Conservation (phyloP, 2,888 invertebrate genomes). For the Dioctria rufipes region DNA sequence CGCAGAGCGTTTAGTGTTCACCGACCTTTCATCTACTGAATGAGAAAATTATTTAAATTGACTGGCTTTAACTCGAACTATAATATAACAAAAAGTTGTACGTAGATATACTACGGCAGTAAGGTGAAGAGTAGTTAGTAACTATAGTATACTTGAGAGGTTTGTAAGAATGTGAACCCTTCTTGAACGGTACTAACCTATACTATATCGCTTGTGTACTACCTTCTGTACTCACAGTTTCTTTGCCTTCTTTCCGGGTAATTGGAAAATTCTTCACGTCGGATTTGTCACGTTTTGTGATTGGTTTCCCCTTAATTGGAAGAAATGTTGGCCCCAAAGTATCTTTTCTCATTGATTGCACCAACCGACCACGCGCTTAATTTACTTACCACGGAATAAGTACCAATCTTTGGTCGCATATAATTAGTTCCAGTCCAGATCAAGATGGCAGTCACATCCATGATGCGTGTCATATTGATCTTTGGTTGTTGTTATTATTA, state of each 20-base stretch:
- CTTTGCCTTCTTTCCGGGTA: background rate
- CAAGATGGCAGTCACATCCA: background rate
- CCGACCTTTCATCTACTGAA: slow-evolving; percentile 19
- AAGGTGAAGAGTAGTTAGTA: background rate
- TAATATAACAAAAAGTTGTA: background rate
- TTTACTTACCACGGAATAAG: background rate
- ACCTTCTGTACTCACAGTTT: background rate
- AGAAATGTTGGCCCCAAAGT: background rate
- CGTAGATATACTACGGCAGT: background rate
- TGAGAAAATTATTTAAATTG: slow-evolving; percentile 44
- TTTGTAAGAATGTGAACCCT: slow-evolving; percentile 3
- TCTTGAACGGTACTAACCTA: background rate
- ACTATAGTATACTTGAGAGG: background rate
- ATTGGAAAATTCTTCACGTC: slow-evolving; percentile 11
- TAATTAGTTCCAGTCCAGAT: slow-evolving; percentile 1
- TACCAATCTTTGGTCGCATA: background rate
- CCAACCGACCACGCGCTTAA: background rate
- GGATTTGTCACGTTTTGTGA: slow-evolving; percentile 25
- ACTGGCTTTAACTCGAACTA: background rate
- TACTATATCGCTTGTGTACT: background rate
- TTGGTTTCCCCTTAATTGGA: background rate
- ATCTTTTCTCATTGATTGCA: background rate
- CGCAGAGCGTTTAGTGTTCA: background rate
- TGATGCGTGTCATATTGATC: background rate
- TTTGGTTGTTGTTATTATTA: background rate